Evolutionary conservation across 1,140 invertebrate species (phyloP), one percentile per base, ranked within the genome.

Genomic region (Euura saliciscinereae): DNA sequence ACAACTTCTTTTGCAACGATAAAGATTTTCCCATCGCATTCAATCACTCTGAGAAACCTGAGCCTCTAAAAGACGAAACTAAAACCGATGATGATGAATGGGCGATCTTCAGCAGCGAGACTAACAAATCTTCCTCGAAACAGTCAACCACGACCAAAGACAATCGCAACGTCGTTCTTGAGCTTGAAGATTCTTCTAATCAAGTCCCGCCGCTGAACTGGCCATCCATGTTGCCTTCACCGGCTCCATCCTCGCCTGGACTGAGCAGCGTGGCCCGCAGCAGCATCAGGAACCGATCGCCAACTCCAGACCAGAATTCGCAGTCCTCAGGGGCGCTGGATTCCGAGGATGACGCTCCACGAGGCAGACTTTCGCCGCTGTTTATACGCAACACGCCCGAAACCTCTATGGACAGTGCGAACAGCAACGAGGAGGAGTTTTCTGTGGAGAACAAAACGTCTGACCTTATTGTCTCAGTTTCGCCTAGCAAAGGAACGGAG

Each of bases 331-430:
- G 66, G 43, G 73, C 77, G 8, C 77, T 78, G 4, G 51, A 43
- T 8, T 67, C 28, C 2, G 74, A 78, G 1, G 76, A 75, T 2
- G 78, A 81, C 7, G 74, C 81, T 44, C 73, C 73, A 0, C 76
- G 77, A 4, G 71, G 80, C 45, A 77, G 81, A 70, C 77, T 83
- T 67, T 87, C 84, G 2, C 84, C 85, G 0, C 73, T 82, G n/a
- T 86, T 85, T 13, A 79, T 79, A 2, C 80, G 82, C 44, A 83
- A 81, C 10, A 82, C 80, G 3, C 73, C 84, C 0, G 80, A 83
- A 3, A 85, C 78, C 68, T 86, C 82, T 1, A 73, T 84, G 4
- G 78, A 78, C 1, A 79, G 75, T 43, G 51, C 51, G 51, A 78
- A 76, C n/a, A 80, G 78, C 4, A 75, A 78, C 0, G 72, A 81